These are phyloP conservation scores for Papilio machaon DNA, from an alignment of 1,140 invertebrate genomes.

Conservation along the genomic window DNA sequence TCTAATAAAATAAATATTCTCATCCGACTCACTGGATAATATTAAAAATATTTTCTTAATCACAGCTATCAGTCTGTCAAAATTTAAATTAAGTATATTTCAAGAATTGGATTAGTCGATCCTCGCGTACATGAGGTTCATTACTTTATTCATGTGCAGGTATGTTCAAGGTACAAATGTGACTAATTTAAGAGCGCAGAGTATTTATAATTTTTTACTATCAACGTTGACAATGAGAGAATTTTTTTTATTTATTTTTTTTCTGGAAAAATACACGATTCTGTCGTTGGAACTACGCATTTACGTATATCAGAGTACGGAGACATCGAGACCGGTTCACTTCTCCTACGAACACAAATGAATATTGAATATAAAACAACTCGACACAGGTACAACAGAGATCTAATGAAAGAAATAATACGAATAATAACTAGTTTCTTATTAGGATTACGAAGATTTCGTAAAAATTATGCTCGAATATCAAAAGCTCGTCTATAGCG, in stretches of 20 bases:
- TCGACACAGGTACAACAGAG: conserved; percentile 81
- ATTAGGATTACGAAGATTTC: conserved; percentile 73
- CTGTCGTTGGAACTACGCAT: conserved; percentile 58
- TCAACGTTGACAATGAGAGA: conserved; percentile 61
- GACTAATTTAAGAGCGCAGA: conserved; percentile 80
- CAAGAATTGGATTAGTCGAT: conserved; percentile 80
- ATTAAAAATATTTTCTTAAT: conserved; percentile 83
- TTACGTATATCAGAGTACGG: conserved; percentile 63
- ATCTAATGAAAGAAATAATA: conserved; percentile 81
- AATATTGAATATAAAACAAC: conserved; percentile 76
- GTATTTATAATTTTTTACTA: conserved; percentile 76
- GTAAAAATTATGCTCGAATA: conserved; percentile 77
- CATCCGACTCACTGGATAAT: conserved; percentile 81
- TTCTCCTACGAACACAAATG: conserved; percentile 57
- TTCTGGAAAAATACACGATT: conserved; percentile 58
- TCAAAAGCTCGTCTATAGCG: conserved; percentile 73
- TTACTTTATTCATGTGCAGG: conserved; percentile 74
- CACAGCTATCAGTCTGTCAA: conserved; percentile 82
- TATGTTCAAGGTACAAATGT: conserved; percentile 80
- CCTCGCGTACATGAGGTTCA: conserved; percentile 69
- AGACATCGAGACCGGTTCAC: conserved; percentile 64
- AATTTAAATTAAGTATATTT: conserved; percentile 83
- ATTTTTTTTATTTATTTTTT: conserved; percentile 41
- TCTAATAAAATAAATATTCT: conserved; percentile 81
- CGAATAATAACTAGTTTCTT: conserved; percentile 79